Base-by-base conservation (phyloP, 2,113 vertebrate species). In the Gasterosteus aculeatus region DNA sequence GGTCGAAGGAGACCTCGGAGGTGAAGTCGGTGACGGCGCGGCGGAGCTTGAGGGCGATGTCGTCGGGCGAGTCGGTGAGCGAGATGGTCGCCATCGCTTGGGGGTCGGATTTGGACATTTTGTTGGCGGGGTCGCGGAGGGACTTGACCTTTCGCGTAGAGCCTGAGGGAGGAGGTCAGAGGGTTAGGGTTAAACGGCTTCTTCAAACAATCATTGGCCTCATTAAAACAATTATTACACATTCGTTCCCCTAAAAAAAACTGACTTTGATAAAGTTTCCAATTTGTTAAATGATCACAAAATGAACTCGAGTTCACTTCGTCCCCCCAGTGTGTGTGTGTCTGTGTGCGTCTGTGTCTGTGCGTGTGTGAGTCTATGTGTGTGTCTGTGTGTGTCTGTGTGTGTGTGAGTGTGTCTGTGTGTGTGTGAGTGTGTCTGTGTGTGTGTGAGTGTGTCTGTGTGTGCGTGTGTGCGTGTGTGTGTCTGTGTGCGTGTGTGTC, bases 41-140 rank as follows among this genome's bases (percentile, higher is more conserved):
- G 54, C 96, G 96, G 73, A 99, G 92, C 67, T 99, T 99, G 53
- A 94, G 86, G 42, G 91, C 90, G 3, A 99, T 95, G 67, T 97
- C 95, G 0, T 98, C 97, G 0, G 97, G 95, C 33, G 93, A 93
- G 91, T 99, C 97, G 0, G 93, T 96, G 78, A 99, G 88, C 63
- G n/a, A 71, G 3, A 99, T 83, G 0, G 97, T 96, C 14, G 96
- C 97, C 82, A 97, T 86, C 11, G 69, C 84, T 47, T 97, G 95
- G 0, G 96, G 91, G 91, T 99, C 97, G 0, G 98, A 99, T 84
- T 99, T 99, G 5, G 98, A 99, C 98, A 99, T 99, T 88, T 99
- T 99, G 64, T 87, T 87, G 0, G 94, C 67, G 0, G 98, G 96
- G 81, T 98, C 95, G n/a, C 96, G 91, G 26, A 99, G 95, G 39